These are phyloP conservation scores for Drosophila mercatorum DNA, from an alignment of 2,888 invertebrate species.

Conservation along the genomic window DNA sequence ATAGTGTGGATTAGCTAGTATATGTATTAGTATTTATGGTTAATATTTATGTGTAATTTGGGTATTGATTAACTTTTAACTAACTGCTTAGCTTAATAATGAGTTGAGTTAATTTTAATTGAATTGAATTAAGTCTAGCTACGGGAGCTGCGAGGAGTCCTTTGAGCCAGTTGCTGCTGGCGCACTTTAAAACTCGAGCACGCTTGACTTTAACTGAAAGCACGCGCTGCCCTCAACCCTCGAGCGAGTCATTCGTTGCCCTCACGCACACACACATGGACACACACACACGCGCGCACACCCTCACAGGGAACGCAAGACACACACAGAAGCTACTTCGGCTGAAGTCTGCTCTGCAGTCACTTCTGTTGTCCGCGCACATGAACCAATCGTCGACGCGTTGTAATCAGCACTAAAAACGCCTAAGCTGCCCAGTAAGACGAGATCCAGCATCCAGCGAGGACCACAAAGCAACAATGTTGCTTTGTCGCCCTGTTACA, in stretches of 20 bases:
- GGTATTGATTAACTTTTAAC: slow-evolving; percentile 15
- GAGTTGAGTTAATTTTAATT: slow-evolving; percentile 7
- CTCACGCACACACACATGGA: slow-evolving; percentile 18
- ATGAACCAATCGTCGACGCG: slow-evolving; percentile 83
- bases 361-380: slow-evolving; percentile 57
- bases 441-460: slow-evolving; percentile 36
- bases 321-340: slow-evolving; percentile 21
- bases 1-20: slow-evolving; percentile 14
- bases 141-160: slow-evolving; percentile 12
- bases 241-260: slow-evolving; percentile 37
- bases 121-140: slow-evolving; percentile 42
- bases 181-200: slow-evolving; percentile 53
- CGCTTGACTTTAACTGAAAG: slow-evolving; percentile 57
- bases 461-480: slow-evolving; percentile 55
- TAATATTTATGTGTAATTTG: slow-evolving; percentile 19
- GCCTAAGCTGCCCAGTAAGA: slow-evolving; percentile 62
- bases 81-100: slow-evolving; percentile 32
- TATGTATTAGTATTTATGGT: slow-evolving; percentile 12
- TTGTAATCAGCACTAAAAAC: slow-evolving; percentile 85
- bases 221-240: slow-evolving; percentile 27
- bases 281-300: slow-evolving; percentile 14
- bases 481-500: slow-evolving; percentile 50
- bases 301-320: slow-evolving; percentile 7
- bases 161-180: slow-evolving; percentile 43
- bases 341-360: slow-evolving; percentile 21